Percentiles rank a stretch among this genome's conserved stretches.
Evolutionary conservation across 2,113 vertebrate species (phyloP).

Genomic region (Felis chaus): DNA sequence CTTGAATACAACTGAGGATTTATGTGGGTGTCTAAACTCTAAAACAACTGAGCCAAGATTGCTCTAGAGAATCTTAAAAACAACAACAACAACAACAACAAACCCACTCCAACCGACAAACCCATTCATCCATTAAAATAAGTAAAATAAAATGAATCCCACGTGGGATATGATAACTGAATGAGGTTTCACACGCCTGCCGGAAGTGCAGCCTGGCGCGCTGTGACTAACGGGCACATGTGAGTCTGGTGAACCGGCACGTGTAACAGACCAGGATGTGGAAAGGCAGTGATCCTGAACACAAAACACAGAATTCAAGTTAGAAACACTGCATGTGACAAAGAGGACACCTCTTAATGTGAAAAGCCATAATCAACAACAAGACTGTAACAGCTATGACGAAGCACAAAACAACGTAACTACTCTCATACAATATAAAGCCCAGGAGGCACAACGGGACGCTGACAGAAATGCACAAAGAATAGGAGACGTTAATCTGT

Average conservation of each 20-base stretch:
- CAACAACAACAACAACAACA: not conserved
- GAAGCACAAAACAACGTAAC: not conserved
- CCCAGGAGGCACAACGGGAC: not conserved
- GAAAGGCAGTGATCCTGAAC: not conserved
- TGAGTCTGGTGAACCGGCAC: not conserved
- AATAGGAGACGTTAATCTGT: not conserved
- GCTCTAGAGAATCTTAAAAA: not conserved
- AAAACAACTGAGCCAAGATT: constrained; percentile 4
- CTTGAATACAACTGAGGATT: constrained; percentile 7
- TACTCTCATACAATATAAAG: not conserved
- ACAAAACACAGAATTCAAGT: not conserved
- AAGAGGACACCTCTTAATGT: not conserved
- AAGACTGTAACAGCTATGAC: not conserved
- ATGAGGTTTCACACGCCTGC: not conserved
- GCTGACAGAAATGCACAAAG: not conserved
- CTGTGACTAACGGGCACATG: not conserved
- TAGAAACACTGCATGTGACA: not conserved
- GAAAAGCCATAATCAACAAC: not conserved
- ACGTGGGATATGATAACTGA: not conserved
- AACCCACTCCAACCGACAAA: not conserved
- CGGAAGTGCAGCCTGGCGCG: not conserved
- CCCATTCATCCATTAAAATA: not conserved
- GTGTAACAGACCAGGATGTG: not conserved
- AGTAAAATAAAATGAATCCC: not conserved
- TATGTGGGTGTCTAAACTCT: not conserved